Evolutionary conservation across 1,140 invertebrate species (phyloP).

Genomic region (Lepidurus apus): DNA sequence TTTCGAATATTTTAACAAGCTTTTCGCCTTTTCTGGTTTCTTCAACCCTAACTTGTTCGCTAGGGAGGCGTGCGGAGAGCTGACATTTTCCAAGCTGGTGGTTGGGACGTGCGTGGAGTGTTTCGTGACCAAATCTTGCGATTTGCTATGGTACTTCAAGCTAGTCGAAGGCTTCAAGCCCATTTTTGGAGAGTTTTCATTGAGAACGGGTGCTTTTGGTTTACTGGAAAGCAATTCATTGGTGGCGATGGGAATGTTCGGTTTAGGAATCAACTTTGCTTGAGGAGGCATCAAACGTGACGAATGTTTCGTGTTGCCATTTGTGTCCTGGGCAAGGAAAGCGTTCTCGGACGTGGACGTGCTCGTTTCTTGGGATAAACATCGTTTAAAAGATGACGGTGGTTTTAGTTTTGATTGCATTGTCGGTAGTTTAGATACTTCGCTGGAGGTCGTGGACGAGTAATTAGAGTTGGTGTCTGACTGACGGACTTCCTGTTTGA

Average conservation of each 20-base stretch:
- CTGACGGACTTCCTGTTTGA: background rate
- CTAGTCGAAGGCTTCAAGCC: background rate
- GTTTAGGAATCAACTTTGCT: background rate
- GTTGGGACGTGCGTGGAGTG: background rate
- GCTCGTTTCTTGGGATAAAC: background rate
- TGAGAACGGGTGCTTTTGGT: background rate
- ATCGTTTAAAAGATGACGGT: constrained; percentile 1
- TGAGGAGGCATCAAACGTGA: constrained; percentile 9
- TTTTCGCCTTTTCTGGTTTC: background rate
- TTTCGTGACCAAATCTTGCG: background rate
- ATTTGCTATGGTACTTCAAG: background rate
- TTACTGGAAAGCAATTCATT: background rate
- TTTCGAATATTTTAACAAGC: background rate
- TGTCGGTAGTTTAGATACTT: background rate
- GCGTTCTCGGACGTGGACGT: background rate
- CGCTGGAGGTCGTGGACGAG: background rate
- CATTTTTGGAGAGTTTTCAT: background rate
- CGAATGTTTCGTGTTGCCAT: constrained; percentile 1
- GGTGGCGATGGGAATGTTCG: background rate
- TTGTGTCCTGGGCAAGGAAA: background rate
- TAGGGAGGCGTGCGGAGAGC: background rate
- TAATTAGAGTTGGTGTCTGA: background rate
- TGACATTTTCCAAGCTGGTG: background rate
- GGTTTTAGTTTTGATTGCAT: background rate
- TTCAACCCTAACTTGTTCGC: background rate